Conservation (phyloP, 2,888 invertebrate species). For the Lordiphosa andalusiaca region DNA sequence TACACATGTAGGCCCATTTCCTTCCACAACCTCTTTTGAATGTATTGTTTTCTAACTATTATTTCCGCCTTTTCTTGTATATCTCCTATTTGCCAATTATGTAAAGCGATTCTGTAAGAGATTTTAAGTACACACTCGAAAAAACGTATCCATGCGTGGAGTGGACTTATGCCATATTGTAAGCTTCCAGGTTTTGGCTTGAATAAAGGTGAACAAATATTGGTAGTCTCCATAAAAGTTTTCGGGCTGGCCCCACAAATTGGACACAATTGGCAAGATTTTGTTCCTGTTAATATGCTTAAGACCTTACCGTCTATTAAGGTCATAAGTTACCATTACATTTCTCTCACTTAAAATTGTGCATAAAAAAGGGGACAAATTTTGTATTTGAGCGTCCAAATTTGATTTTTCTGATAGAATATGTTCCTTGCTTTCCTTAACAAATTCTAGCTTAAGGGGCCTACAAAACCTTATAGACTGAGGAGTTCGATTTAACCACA, state of each 20-base stretch:
- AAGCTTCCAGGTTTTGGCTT: slow-evolving; percentile 17
- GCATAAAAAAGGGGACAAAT: not conserved
- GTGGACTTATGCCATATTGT: not conserved
- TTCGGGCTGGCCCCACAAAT: slow-evolving; percentile 12
- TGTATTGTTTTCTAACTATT: slow-evolving; percentile 17
- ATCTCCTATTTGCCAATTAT: slow-evolving; percentile 5
- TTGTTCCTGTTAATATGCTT: slow-evolving; percentile 12
- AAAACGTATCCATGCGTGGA: not conserved
- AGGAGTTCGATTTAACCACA: no score
- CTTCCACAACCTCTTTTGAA: slow-evolving; percentile 19
- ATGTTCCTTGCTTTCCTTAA: no score
- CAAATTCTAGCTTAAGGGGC: no score
- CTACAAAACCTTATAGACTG: no score
- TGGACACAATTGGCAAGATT: slow-evolving; percentile 18
- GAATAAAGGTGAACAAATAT: slow-evolving; percentile 12
- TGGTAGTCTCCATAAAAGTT: slow-evolving; percentile 21
- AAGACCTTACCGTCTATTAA: slow-evolving; percentile 5
- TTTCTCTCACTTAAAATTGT: not conserved
- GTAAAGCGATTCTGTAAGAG: slow-evolving; percentile 1
- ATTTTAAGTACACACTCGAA: slow-evolving; percentile 10
- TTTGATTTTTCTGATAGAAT: no score
- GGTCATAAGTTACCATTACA: not conserved
- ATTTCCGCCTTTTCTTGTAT: slow-evolving; percentile 2
- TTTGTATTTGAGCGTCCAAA: no score
- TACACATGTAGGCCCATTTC: slow-evolving; percentile 23